Base-by-base conservation (phyloP, 2,888 invertebrate genomes). In the Drosophila flavopinicola region DNA sequence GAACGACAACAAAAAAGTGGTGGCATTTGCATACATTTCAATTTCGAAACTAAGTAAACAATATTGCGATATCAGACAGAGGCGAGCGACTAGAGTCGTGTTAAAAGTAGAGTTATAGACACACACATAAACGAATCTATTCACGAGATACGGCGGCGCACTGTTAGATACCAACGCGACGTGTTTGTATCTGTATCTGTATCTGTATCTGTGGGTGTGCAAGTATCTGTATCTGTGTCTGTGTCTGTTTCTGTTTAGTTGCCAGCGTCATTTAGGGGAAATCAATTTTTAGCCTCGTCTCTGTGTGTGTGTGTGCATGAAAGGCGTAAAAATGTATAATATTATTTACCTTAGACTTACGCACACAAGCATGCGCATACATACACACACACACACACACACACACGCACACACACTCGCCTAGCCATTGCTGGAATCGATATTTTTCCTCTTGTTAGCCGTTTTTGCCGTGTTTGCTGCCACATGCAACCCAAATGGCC, bases 221-320 rank as follows among this genome's bases (percentile, higher is more conserved):
- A n/a, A n/a, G n/a, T 57, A 32, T 38, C 37, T 45, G 57, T 57
- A 33, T 45, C 27, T 61, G 32, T 57, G 25, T 25, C 29, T 60
- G 48, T 61, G 17, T 30, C 33, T 49, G 48, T 51, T 11, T 49
- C 37, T 49, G 39, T 52, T 37, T 66, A 58, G 63, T 48, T 54
- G 39, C 45, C 53, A 51, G 11, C 45, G 51, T 41, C 45, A 44
- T 70, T 69, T 79, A 54, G 73, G 79, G 73, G 73, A 80, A 80
- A 80, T 80, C 79, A 83, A 85, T 80, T 80, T 76, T 70, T 66
- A 64, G 57, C 63, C 61, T 57, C 45, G 60, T 65, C 48, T 66
- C 47, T 59, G 13, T 27, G 15, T 53, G 29, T 57, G 39, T 54
- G 44, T 44, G 48, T 42, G 60, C 23, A 49, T 58, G 53, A 70